Evolutionary conservation across 2,797 vertebrate species (phyloP).

Genomic region (Anisognathus igniventris): DNA sequence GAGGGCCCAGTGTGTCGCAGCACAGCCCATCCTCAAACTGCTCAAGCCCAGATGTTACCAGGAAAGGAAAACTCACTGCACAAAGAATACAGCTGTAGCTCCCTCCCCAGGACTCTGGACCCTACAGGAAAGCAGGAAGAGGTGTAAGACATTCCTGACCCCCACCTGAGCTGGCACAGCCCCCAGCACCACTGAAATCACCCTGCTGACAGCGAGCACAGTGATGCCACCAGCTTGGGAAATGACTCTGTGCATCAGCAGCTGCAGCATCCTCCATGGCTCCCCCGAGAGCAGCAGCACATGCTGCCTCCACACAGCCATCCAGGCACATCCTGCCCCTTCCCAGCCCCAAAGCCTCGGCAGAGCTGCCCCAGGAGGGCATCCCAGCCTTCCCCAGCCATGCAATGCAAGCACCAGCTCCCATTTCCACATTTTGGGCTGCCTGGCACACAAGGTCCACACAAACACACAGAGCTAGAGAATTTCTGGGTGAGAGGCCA

Average conservation of each 20-base stretch:
- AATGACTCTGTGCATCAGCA: not conserved
- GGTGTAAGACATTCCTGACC: not conserved
- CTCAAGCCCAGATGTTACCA: not conserved
- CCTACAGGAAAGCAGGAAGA: not conserved
- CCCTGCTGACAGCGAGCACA: not conserved
- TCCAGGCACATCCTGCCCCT: not conserved
- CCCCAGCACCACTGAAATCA: not conserved
- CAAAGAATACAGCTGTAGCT: not conserved
- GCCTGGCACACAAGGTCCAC: too few relatives aligned
- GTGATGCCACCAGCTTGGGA: not conserved
- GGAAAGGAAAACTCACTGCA: not conserved
- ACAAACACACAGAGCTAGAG: not conserved
- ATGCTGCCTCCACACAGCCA: rapidly evolving
- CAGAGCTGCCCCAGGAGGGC: rapidly evolving
- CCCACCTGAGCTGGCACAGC: not conserved
- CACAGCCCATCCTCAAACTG: not conserved
- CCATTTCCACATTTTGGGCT: not conserved
- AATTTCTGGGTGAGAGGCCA: not conserved
- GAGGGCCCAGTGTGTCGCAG: not conserved
- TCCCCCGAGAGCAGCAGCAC: not conserved
- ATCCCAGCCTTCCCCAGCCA: rapidly evolving
- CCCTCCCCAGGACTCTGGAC: rapidly evolving
- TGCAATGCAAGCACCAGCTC: not conserved
- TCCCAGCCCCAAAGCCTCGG: not conserved
- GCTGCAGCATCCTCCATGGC: not conserved